Percentiles rank a stretch among this genome's conserved stretches.
Conservation (phyloP, 2,888 invertebrate genomes). For the Alsophila aescularia region DNA sequence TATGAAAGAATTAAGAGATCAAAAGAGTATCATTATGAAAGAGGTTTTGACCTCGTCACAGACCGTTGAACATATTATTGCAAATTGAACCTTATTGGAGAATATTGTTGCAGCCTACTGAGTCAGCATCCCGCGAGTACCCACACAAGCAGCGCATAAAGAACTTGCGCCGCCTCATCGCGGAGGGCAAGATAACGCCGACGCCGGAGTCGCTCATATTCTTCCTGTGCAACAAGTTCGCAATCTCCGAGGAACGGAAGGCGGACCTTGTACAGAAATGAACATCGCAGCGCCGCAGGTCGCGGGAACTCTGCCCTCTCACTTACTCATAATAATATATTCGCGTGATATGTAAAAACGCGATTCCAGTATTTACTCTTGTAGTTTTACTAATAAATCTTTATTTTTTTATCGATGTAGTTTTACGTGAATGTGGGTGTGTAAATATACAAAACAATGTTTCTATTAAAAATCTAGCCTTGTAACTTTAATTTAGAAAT, state of each 20-base stretch:
- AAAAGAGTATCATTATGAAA: too few species aligned
- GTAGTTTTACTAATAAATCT: conserved; percentile 35
- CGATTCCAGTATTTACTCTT: conserved; percentile 27
- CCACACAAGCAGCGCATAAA: conserved; percentile 86
- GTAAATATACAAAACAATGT: conserved; percentile 66
- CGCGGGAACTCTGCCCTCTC: conserved; percentile 6
- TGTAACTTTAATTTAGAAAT: conserved; percentile 62
- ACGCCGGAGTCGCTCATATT: conserved; percentile 78
- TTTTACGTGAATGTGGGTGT: conserved; percentile 37
- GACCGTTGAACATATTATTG: too few species aligned
- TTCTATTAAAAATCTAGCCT: conserved; percentile 67
- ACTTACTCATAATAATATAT: conserved; percentile 18
- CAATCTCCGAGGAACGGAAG: conserved; percentile 72
- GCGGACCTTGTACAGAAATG: conserved; percentile 24
- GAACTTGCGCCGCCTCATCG: conserved; percentile 80
- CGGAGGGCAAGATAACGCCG: conserved; percentile 77
- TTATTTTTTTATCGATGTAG: conserved; percentile 25
- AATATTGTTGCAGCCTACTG: conserved; percentile 46
- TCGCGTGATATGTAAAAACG: conserved; percentile 30
- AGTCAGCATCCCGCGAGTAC: conserved; percentile 70
- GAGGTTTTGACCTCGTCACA: too few species aligned
- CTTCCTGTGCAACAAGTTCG: conserved; percentile 82
- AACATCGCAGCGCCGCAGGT: neutral
- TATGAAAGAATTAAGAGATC: too few species aligned
- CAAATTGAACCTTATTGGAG: neutral